phyloP scores from a whole-genome alignment of 2,113 vertebrate species.

The Gopherus flavomarginatus region DNA sequence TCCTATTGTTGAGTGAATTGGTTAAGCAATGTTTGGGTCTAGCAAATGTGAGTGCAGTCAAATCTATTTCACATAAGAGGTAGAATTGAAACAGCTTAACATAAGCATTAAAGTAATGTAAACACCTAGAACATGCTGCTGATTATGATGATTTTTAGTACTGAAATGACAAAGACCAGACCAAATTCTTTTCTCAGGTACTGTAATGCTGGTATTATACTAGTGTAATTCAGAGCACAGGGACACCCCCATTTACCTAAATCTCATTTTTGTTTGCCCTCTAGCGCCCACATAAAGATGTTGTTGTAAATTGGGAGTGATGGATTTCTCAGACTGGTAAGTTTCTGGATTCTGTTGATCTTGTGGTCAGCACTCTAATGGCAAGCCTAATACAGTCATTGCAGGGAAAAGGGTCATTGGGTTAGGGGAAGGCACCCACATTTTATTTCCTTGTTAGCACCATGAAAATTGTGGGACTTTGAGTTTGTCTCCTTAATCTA shows the following conservation, averaged over 20 bases:
- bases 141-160: neutral
- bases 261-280: neutral
- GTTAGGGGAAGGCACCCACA: neutral
- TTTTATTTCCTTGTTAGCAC: neutral
- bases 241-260: neutral
- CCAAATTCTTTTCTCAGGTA: neutral
- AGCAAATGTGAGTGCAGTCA: neutral
- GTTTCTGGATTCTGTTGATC: neutral
- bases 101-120: neutral
- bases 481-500: neutral
- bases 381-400: neutral
- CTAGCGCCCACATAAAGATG: neutral
- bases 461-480: neutral
- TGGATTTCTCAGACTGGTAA: neutral
- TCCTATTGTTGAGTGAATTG: neutral
- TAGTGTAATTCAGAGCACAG: neutral
- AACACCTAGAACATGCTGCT: neutral
- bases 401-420: neutral
- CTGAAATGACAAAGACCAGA: neutral
- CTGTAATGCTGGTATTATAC: neutral
- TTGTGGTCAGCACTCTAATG: neutral
- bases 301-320: neutral
- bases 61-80: neutral
- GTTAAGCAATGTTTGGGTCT: neutral
- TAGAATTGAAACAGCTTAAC: neutral